phyloP scores from a whole-genome alignment of 2,113 vertebrate genomes.

The Mungos mungo region DNA sequence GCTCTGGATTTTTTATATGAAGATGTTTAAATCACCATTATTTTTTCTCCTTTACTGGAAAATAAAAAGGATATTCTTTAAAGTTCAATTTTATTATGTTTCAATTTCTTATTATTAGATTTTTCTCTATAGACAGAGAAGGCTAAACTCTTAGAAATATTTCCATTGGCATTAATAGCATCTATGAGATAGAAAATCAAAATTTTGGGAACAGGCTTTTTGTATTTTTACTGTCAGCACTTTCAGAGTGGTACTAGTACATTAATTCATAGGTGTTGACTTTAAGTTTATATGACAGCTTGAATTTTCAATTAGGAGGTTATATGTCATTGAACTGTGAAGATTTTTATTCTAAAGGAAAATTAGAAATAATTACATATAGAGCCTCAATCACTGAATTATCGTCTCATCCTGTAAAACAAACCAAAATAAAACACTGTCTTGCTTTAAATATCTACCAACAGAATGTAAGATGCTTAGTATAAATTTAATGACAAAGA shows the following conservation, averaged over 20 bases:
- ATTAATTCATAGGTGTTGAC: neutral
- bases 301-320: neutral
- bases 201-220: neutral
- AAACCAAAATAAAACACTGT: neutral
- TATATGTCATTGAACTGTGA: neutral
- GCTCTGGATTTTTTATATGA: neutral
- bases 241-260: neutral
- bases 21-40: conserved; percentile 54
- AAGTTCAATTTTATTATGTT: conserved; percentile 65
- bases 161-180: neutral
- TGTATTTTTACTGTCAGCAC: conserved; percentile 15
- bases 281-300: neutral
- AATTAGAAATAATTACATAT: conserved; percentile 6
- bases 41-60: conserved; percentile 10
- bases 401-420: neutral
- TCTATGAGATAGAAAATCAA: neutral
- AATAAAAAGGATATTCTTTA: conserved; percentile 54
- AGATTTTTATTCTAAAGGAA: conserved; percentile 23
- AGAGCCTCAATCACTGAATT: neutral
- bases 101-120: conserved; percentile 35
- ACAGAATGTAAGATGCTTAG: neutral
- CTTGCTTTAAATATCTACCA: neutral
- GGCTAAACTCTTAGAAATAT: conserved; percentile 27
- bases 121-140: conserved; percentile 37
- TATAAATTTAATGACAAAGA: neutral